Conservation (phyloP, 2,113 vertebrate genomes). For the Perca fluviatilis region DNA sequence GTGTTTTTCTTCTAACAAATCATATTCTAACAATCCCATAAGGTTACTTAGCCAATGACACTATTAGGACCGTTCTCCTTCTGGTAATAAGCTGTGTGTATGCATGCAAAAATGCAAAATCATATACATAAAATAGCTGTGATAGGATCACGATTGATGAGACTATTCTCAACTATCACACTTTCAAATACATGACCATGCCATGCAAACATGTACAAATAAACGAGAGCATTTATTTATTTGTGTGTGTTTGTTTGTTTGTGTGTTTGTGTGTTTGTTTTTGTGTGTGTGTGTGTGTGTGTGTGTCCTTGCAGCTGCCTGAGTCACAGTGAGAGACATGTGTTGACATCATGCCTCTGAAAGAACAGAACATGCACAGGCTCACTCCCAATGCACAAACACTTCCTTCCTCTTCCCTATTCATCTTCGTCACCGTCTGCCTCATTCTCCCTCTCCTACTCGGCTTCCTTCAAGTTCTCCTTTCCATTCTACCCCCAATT, state of each 20-base stretch:
- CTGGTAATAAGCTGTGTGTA: not conserved
- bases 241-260: too few relatives aligned
- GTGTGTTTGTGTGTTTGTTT: too few relatives aligned
- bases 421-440: not conserved
- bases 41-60: not conserved
- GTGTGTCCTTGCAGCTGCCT: slow-evolving; percentile 13
- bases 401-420: slow-evolving; percentile 26
- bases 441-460: not conserved
- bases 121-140: not conserved
- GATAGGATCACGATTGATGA: not conserved
- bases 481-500: not conserved
- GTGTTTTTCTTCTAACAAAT: not conserved
- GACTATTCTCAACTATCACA: not conserved
- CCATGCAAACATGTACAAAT: not conserved
- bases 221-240: not conserved
- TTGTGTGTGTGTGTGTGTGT: not conserved
- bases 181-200: not conserved
- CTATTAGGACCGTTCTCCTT: not conserved
- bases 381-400: slow-evolving; percentile 29
- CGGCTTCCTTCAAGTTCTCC: not conserved
- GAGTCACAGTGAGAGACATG: slow-evolving; percentile 30
- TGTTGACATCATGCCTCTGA: slow-evolving; percentile 39
- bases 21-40: not conserved
- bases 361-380: slow-evolving; percentile 45
- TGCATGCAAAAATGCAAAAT: too few relatives aligned